Conservation (phyloP, 2,797 vertebrate species). For the Rhadinocentrus ornatus region DNA sequence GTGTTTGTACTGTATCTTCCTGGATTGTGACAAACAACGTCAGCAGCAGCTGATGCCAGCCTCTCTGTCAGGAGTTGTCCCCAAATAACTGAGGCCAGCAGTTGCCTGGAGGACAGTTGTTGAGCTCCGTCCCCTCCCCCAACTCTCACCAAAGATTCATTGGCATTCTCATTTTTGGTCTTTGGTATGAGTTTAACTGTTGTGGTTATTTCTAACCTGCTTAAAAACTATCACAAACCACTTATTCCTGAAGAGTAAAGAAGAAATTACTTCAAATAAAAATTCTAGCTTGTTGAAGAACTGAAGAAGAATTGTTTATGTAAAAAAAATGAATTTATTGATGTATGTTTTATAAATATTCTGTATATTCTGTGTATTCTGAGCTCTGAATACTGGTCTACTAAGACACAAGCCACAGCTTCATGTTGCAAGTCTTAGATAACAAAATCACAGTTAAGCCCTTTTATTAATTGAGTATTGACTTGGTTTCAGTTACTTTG, state of each 20-base stretch:
- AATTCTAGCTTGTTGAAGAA: constrained; percentile 1
- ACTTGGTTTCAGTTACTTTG: constrained; percentile 27
- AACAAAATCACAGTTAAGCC: not conserved
- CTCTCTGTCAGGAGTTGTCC: constrained; percentile 70
- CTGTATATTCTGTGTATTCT: not conserved
- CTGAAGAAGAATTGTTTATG: not conserved
- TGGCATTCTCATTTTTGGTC: constrained; percentile 40
- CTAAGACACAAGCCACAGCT: not conserved
- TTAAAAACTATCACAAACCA: constrained; percentile 32
- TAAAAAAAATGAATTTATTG: constrained; percentile 2
- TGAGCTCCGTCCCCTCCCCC: constrained; percentile 35
- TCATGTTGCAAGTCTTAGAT: not conserved
- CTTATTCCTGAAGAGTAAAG: constrained; percentile 14
- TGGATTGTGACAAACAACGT: constrained; percentile 69
- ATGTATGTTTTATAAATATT: not conserved
- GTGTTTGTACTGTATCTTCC: constrained; percentile 53
- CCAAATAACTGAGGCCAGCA: constrained; percentile 80
- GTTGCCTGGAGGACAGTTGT: constrained; percentile 78
- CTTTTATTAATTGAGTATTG: constrained; percentile 20
- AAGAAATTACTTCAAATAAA: not conserved
- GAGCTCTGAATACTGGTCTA: constrained; percentile 4
- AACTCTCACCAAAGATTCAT: constrained; percentile 37
- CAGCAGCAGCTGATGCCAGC: constrained; percentile 80
- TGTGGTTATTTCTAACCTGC: not conserved
- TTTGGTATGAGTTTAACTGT: constrained; percentile 9